Evolutionary conservation across 2,113 vertebrate genomes (phyloP), one percentile per base, ranked within the genome.

Genomic region (Alexandromys fortis): DNA sequence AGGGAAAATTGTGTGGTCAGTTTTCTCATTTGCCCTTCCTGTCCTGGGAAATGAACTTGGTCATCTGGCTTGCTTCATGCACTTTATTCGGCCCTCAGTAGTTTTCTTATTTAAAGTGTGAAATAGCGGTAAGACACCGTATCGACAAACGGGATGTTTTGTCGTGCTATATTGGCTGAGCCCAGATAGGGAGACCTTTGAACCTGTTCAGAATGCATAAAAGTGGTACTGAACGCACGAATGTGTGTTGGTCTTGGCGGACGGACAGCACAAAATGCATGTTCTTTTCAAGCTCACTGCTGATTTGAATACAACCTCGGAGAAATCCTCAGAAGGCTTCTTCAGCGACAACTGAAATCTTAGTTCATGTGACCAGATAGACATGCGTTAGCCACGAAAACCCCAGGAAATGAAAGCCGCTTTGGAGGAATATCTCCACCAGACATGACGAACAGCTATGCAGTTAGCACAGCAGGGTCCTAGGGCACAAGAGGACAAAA

Each of bases 291-390:
- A 65, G 75, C 76, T 95, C 68, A 79, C 77, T 47, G 38, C 35
- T 79, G 42, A 33, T 9, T 89, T 58, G 52, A 89, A 49, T 73
- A 68, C 22, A n/a, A 52, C 83, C 65, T n/a, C 5, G n/a, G 38
- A 70, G 68, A 65, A 86, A 90, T 49, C 86, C 24, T 52, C n/a
- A 21, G 30, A 73, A 47, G 30, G 28, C 73, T 70, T 89, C 70
- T 49, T 78, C 45, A 89, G 87, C 93, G 79, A 16, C 26, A 65
- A n/a, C 5, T 75, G 49, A 52, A 67, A 38, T 33, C 92, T 68
- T 21, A 83, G 72, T 85, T 70, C 17, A 30, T 58, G 73, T 89
- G 55, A 63, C 85, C 93, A 93, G 76, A 45, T 45, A 91, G 95
- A 70, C 13, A 42, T 52, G 24, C 21, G 65, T 49, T 88, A 55